Evolutionary conservation across 2,113 vertebrate genomes (phyloP), one percentile per base, ranked within the genome.

Genomic region (Mobula hypostoma): DNA sequence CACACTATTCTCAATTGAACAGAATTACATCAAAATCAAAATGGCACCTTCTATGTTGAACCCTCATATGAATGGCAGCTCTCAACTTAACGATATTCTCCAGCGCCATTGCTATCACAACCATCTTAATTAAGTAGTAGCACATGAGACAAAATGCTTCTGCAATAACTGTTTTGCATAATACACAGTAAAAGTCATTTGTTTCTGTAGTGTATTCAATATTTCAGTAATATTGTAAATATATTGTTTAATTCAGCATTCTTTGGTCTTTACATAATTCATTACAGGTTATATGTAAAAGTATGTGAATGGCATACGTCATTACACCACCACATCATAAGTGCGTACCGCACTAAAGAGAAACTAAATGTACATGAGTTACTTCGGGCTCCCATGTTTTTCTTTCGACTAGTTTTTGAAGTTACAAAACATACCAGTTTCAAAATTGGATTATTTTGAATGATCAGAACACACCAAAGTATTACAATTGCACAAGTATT

Each of bases 51-150:
- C 27, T 88, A 12, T 88, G 83, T n/a, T 88, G 11, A 15, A 61
- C 14, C 9, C 83, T 88, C 58, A 88, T 14, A 63, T 88, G 83
- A 88, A n/a, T 88, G 83, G 58, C n/a, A 88, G 83, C 27, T 88
- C 83, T 63, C 12, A 63, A 88, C 56, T 27, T 88, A 88, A 88
- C 63, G 3, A 63, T n/a, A 88, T 88, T 24, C 61, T 88, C 83
- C 83, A 63, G 32, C 15, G 58, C 11, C 83, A 63, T 58, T 88
- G 27, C 12, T n/a, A 63, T 58, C 58, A 63, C 17, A 63, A 88
- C 15, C 83, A 63, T 63, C 83, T 63, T 27, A 88, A 63, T 88
- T 63, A 58, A n/a, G n/a, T 88, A 58, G 29, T 56, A 88, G 83
- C 24, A 27, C 63, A 58, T 58, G 5, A 58, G 24, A 61, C 82